These are phyloP conservation scores for Drosophila testacea DNA, from an alignment of 2,888 invertebrate genomes.

Conservation along the genomic window DNA sequence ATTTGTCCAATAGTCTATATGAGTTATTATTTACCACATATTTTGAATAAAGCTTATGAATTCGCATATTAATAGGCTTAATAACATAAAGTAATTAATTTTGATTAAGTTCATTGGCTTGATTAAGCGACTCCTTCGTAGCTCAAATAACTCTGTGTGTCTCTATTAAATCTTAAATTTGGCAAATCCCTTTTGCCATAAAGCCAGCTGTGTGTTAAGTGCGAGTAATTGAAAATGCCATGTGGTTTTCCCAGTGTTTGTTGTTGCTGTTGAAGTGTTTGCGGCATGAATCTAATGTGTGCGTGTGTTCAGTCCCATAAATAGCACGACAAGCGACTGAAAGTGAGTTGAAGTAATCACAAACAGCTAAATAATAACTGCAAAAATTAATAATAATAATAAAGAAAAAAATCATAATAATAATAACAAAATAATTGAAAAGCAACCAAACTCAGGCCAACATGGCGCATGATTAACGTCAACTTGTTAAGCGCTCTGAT, in stretches of 20 bases:
- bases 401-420: slow-evolving; percentile 4
- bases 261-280: slow-evolving; percentile 4
- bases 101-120: slow-evolving; percentile 15
- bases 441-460: slow-evolving; percentile 31
- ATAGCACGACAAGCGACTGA: slow-evolving; percentile 11
- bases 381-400: slow-evolving; percentile 5
- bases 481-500: slow-evolving; percentile 48
- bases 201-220: neutral
- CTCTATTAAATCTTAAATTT: slow-evolving; percentile 6
- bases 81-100: slow-evolving; percentile 14
- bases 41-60: neutral
- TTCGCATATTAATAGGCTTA: slow-evolving; percentile 12
- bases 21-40: slow-evolving; percentile 5
- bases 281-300: slow-evolving; percentile 9
- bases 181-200: neutral
- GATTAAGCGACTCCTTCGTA: neutral
- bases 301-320: neutral
- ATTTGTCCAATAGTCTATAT: neutral
- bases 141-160: neutral
- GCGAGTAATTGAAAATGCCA: slow-evolving; percentile 22
- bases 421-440: slow-evolving; percentile 22
- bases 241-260: neutral
- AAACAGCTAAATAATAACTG: slow-evolving; percentile 17
- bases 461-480: slow-evolving; percentile 71
- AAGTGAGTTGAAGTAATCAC: slow-evolving; percentile 20